Conservation (phyloP, 2,113 vertebrate species). For the Gymnorhina tibicen region DNA sequence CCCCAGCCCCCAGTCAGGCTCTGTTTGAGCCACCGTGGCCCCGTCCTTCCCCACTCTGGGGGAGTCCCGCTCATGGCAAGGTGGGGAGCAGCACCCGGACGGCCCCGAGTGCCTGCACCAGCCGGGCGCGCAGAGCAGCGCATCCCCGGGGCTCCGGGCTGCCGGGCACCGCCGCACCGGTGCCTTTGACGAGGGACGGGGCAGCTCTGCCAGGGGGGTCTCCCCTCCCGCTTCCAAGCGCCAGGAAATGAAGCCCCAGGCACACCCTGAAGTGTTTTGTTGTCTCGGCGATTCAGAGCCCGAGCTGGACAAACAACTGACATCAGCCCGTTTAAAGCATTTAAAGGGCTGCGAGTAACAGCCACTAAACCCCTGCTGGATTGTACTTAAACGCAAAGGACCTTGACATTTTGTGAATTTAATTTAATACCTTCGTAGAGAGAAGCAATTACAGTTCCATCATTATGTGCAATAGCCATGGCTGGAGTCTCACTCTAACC, state of each 20-base stretch:
- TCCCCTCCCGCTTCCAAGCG: rapidly evolving
- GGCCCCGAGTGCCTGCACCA: no score
- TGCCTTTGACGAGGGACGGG: rapidly evolving
- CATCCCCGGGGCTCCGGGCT: background rate
- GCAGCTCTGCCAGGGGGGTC: background rate
- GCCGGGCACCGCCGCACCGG: rapidly evolving
- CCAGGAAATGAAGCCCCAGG: background rate
- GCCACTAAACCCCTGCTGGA: background rate
- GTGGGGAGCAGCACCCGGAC: background rate
- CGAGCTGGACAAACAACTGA: background rate
- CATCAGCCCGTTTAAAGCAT: background rate
- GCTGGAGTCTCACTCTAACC: background rate
- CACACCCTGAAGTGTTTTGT: background rate
- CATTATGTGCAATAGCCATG: background rate
- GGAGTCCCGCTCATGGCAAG: background rate
- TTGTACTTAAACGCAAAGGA: slow-evolving; percentile 3
- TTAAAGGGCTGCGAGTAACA: background rate
- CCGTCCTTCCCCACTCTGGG: background rate
- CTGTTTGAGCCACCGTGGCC: background rate
- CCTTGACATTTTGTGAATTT: slow-evolving; percentile 47
- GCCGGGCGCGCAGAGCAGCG: no score
- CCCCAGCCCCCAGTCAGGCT: background rate
- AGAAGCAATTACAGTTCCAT: slow-evolving; percentile 49
- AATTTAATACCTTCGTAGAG: slow-evolving; percentile 33
- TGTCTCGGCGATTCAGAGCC: background rate